Conservation (phyloP, 2,113 vertebrate genomes). For the Grus americana region DNA sequence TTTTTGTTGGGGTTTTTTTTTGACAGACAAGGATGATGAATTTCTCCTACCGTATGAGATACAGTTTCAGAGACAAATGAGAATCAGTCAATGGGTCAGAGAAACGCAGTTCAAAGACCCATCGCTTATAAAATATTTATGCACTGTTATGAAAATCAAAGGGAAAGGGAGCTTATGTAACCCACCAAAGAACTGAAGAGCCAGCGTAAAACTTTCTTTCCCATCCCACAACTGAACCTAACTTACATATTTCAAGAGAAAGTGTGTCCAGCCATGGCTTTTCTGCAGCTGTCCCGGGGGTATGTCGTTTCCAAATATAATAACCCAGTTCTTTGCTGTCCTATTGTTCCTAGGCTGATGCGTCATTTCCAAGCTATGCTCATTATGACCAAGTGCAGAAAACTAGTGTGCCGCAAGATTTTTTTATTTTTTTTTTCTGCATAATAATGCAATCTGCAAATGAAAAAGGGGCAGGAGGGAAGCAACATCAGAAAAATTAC, state of each 20-base stretch:
- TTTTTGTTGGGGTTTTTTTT: neutral
- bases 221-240: neutral
- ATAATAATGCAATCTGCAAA: neutral
- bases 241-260: neutral
- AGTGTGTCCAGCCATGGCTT: neutral
- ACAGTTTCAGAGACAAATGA: neutral
- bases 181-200: neutral
- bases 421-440: neutral
- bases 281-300: neutral
- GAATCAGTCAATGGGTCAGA: neutral
- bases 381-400: neutral
- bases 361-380: neutral
- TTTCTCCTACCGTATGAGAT: neutral
- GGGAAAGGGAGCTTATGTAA: neutral
- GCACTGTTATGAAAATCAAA: constrained; percentile 3
- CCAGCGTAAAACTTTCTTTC: neutral
- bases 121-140: constrained; percentile 28
- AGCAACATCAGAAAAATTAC: neutral
- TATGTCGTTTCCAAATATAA: neutral
- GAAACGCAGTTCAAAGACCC: constrained; percentile 27
- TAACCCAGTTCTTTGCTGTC: neutral
- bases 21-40: neutral
- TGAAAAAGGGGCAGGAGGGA: neutral
- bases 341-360: neutral
- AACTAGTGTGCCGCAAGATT: neutral